Percentiles rank a stretch among this genome's conserved stretches.
These are phyloP conservation scores for Apamea anceps DNA, from an alignment of 2,888 invertebrate species.

Conservation along the genomic window DNA sequence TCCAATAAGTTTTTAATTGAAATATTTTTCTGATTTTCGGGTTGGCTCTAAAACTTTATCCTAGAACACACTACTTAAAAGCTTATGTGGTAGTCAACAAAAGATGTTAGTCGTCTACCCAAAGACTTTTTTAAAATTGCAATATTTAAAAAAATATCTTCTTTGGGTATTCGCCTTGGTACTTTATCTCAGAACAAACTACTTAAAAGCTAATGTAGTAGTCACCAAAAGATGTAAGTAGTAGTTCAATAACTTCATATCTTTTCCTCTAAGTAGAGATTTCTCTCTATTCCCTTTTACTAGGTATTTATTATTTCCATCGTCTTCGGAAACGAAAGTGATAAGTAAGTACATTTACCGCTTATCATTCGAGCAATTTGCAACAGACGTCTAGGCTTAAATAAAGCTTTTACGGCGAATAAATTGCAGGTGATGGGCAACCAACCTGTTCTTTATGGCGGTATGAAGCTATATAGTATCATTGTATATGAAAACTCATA, in stretches of 20 bases:
- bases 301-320: conserved; percentile 4
- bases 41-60: background rate
- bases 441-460: conserved; percentile 16
- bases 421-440: conserved; percentile 28
- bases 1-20: background rate
- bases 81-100: background rate
- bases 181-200: background rate
- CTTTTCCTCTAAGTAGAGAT: background rate
- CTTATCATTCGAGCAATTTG: conserved; percentile 20
- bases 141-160: too few species aligned
- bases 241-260: background rate
- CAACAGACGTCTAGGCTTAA: conserved; percentile 7
- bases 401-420: conserved; percentile 39
- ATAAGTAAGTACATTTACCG: background rate
- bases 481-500: too few species aligned
- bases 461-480: background rate
- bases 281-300: conserved; percentile 8
- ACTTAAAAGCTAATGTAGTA: background rate
- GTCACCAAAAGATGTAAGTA: background rate
- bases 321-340: conserved; percentile 42
- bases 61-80: background rate
- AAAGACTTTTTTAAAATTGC: too few species aligned
- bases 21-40: background rate
- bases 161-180: too few species aligned
- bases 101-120: background rate